phyloP scores from a whole-genome alignment of 2,797 vertebrate genomes.

The Cephalopachus bancanus region DNA sequence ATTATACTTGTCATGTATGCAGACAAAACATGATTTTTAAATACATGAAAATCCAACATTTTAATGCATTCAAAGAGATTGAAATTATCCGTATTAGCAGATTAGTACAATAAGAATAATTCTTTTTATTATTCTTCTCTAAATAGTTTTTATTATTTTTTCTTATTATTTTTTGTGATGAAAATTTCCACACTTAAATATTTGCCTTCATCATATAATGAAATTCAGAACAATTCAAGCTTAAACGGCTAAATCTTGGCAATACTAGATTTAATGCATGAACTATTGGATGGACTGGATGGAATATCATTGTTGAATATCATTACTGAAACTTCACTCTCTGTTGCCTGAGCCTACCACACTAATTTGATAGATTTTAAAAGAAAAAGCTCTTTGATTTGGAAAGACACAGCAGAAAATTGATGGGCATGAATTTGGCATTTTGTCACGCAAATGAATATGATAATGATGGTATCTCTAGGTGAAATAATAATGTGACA shows the following conservation, averaged over 20 bases:
- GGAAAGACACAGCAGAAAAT: slow-evolving; percentile 66
- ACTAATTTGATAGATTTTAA: slow-evolving; percentile 46
- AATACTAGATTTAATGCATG: slow-evolving; percentile 63
- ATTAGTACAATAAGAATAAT: slow-evolving; percentile 50
- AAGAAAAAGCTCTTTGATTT: slow-evolving; percentile 63
- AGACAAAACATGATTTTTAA: slow-evolving; percentile 65
- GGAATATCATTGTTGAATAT: slow-evolving; percentile 61
- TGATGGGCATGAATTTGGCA: slow-evolving; percentile 64
- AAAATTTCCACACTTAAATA: slow-evolving; percentile 74
- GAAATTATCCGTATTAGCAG: slow-evolving; percentile 27
- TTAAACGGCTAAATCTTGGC: slow-evolving; percentile 68
- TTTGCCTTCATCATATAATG: slow-evolving; percentile 75
- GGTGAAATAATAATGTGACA: slow-evolving; percentile 65
- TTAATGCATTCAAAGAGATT: slow-evolving; percentile 51
- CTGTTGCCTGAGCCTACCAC: slow-evolving; percentile 44
- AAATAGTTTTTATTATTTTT: slow-evolving; percentile 14
- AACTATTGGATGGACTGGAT: slow-evolving; percentile 13
- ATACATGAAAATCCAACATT: slow-evolving; percentile 50
- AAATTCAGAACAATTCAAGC: slow-evolving; percentile 72
- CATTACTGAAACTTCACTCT: slow-evolving; percentile 56
- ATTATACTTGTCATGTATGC: slow-evolving; percentile 37
- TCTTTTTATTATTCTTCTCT: slow-evolving; percentile 64
- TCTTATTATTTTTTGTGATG: slow-evolving; percentile 52
- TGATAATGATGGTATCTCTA: slow-evolving; percentile 66
- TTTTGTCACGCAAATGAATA: slow-evolving; percentile 75